Evolutionary conservation across 2,888 invertebrate genomes (phyloP).

Genomic region (Lobophora halterata): DNA sequence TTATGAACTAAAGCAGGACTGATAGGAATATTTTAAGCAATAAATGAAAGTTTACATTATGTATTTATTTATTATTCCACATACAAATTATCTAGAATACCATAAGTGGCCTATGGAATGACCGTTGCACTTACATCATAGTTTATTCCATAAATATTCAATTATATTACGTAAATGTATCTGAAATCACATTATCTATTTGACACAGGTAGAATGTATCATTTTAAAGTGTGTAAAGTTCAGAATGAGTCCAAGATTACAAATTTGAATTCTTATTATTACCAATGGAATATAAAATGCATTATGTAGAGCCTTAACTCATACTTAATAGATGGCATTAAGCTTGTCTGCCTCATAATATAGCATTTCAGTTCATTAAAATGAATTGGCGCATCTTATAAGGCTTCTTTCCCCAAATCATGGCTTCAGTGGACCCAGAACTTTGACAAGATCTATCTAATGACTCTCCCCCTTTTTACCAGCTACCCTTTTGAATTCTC

Average conservation of each 20-base stretch:
- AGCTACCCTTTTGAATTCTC: constrained; percentile 95
- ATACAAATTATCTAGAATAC: constrained; percentile 48
- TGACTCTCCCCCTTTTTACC: constrained; percentile 97
- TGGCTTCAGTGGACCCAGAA: constrained; percentile 15
- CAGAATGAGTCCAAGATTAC: constrained; percentile 13
- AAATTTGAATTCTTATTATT: constrained; percentile 6
- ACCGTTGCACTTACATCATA: constrained; percentile 54
- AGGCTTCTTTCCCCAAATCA: constrained; percentile 16
- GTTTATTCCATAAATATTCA: constrained; percentile 48
- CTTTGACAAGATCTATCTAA: constrained; percentile 29
- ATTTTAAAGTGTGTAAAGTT: constrained; percentile 21
- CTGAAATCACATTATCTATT: constrained; percentile 46
- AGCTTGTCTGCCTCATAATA: constrained; percentile 47
- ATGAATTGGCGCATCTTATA: constrained; percentile 6
- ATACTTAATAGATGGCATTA: constrained; percentile 21
- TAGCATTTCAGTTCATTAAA: background rate
- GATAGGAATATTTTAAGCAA: constrained; percentile 37
- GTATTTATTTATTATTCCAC: constrained; percentile 57
- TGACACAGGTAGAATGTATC: constrained; percentile 47
- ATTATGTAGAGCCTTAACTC: constrained; percentile 12
- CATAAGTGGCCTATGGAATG: constrained; percentile 50
- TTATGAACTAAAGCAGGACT: constrained; percentile 82
- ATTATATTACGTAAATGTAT: constrained; percentile 40
- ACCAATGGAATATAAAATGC: constrained; percentile 18
- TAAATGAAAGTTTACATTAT: constrained; percentile 34